Conservation (phyloP, 2,113 vertebrate genomes). For the Prolemur simus region DNA sequence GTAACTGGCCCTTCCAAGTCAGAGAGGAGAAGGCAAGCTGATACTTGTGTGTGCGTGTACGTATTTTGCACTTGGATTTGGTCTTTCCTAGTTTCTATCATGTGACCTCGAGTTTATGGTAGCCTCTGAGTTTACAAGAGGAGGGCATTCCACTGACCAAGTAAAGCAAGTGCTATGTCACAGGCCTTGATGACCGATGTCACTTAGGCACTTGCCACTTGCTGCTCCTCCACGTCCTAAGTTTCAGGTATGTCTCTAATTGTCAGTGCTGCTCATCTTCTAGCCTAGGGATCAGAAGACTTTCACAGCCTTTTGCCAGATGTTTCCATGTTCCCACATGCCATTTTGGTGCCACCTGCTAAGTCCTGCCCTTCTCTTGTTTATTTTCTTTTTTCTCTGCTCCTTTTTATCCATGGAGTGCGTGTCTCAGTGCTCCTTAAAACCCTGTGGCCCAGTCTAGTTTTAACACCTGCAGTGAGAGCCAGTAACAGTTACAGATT, state of each 20-base stretch:
- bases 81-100: not conserved
- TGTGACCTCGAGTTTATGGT: not conserved
- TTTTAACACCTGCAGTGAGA: not conserved
- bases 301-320: not conserved
- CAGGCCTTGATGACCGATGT: not conserved
- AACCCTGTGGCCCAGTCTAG: not conserved
- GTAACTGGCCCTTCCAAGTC: not conserved
- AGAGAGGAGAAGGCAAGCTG: not conserved
- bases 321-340: not conserved
- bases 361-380: not conserved
- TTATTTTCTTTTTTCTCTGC: not conserved
- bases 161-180: not conserved
- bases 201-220: not conserved
- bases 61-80: not conserved
- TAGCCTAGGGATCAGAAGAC: not conserved
- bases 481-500: not conserved
- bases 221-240: not conserved
- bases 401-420: not conserved
- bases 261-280: not conserved
- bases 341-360: not conserved
- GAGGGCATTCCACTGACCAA: not conserved
- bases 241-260: not conserved
- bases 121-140: not conserved
- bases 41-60: accelerated
- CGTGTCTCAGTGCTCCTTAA: not conserved